phyloP scores from a whole-genome alignment of 2,113 vertebrate genomes.

The Phylloscopus trochilus region DNA sequence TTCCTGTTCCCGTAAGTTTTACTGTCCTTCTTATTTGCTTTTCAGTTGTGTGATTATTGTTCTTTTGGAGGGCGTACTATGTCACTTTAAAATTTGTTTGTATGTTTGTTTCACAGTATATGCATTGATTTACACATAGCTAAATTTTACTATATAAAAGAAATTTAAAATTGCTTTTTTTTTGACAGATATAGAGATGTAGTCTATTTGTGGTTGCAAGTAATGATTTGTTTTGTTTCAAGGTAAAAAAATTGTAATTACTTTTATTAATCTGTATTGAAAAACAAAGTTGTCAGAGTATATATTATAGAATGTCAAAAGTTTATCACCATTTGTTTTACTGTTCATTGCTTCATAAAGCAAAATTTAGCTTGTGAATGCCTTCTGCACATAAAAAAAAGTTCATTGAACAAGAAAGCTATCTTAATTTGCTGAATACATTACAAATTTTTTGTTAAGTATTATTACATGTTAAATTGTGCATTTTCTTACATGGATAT shows the following conservation, averaged over 20 bases:
- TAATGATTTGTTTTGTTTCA: constrained; percentile 22
- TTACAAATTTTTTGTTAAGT: neutral
- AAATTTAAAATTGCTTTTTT: constrained; percentile 27
- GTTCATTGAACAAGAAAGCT: neutral
- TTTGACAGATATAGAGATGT: constrained; percentile 3
- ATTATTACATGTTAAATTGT: neutral
- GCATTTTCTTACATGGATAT: neutral
- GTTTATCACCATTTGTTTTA: constrained; percentile 26
- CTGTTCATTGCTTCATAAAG: neutral
- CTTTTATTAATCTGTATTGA: constrained; percentile 10
- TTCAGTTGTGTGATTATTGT: constrained; percentile 1
- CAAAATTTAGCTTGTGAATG: neutral
- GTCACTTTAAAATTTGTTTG: neutral
- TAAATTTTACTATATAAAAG: neutral
- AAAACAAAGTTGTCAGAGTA: neutral
- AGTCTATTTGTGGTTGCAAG: neutral
- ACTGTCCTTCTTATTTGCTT: constrained; percentile 27
- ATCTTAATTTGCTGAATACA: neutral
- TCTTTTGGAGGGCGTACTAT: constrained; percentile 12
- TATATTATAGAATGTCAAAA: neutral
- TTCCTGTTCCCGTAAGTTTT: neutral
- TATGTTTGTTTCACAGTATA: neutral
- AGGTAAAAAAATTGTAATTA: neutral
- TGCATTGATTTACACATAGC: neutral
- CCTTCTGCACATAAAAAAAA: neutral